These are phyloP conservation scores for Bilobella aurantiaca DNA, from an alignment of 1,140 invertebrate species.

Conservation along the genomic window DNA sequence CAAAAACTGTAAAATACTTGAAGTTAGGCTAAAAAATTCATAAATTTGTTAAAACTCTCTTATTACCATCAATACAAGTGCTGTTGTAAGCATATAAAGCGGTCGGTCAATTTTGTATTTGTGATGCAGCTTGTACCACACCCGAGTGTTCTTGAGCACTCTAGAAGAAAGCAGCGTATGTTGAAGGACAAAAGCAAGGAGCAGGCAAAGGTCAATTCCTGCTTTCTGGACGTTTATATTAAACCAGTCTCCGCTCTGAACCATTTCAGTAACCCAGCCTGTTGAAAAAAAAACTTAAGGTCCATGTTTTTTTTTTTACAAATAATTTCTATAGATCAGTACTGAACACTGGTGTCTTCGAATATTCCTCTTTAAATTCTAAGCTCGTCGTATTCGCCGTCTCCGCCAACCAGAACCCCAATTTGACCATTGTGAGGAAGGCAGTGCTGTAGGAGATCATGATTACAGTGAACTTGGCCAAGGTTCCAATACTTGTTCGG, in stretches of 20 bases:
- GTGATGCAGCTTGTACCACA: slow-evolving; percentile 18
- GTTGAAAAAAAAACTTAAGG: neutral
- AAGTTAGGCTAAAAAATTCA: neutral
- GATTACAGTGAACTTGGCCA: slow-evolving; percentile 1
- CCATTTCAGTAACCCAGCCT: neutral
- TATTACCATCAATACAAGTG: slow-evolving; percentile 17
- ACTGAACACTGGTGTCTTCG: neutral
- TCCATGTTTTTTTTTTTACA: neutral
- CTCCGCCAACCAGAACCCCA: slow-evolving; percentile 15
- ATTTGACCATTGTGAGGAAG: slow-evolving; percentile 11
- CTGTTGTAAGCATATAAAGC: slow-evolving; percentile 25
- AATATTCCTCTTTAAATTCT: slow-evolving; percentile 1
- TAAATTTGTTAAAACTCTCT: neutral
- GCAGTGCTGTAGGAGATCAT: slow-evolving; percentile 5
- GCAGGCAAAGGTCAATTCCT: slow-evolving; percentile 9
- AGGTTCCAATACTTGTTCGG: neutral
- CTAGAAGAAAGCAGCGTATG: slow-evolving; percentile 19
- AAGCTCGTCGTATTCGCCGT: neutral
- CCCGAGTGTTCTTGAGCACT: neutral
- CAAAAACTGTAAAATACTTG: slow-evolving; percentile 14
- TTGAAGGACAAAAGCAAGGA: slow-evolving; percentile 19
- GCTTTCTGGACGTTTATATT: neutral
- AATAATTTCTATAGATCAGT: neutral
- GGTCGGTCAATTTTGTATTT: slow-evolving; percentile 21
- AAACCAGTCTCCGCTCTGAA: neutral